A percentile compares a stretch with the other conserved stretches of the same genome.
Conservation (phyloP, 2,888 invertebrate species). For the Lumbricus terrestris region DNA sequence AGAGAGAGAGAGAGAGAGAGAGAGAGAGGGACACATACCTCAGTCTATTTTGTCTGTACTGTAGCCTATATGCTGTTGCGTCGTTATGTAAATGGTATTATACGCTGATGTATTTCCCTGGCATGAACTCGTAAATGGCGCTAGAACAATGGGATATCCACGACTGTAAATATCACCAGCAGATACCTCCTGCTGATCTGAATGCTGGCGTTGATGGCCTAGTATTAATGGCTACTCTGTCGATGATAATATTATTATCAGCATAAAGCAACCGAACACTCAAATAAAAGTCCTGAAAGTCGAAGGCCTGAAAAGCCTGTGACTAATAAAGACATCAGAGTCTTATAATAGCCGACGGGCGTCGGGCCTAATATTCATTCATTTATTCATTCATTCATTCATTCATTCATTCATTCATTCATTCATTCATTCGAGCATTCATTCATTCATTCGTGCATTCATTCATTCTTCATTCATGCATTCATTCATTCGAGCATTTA, state of each 20-base stretch:
- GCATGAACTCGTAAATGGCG: neutral
- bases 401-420: no score
- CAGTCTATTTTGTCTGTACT: neutral
- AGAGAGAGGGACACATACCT: no score
- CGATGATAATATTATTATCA: no score
- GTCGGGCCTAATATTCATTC: no score
- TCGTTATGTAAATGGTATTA: neutral
- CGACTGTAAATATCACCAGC: neutral
- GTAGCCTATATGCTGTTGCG: neutral
- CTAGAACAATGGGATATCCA: neutral
- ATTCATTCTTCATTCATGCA: no score
- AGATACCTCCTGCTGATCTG: neutral
- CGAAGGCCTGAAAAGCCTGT: neutral
- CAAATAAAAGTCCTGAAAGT: neutral
- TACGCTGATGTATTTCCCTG: neutral
- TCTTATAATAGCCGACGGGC: no score
- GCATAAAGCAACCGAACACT: no score
- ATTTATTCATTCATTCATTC: no score
- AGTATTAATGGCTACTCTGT: neutral
- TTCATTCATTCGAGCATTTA: no score
- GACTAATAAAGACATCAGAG: neutral
- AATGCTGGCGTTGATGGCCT: neutral
- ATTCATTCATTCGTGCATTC: no score
- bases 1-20: no score
- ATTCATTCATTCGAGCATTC: no score